These are phyloP conservation scores for Varecia variegata DNA, from an alignment of 2,797 vertebrate genomes.

Conservation along the genomic window DNA sequence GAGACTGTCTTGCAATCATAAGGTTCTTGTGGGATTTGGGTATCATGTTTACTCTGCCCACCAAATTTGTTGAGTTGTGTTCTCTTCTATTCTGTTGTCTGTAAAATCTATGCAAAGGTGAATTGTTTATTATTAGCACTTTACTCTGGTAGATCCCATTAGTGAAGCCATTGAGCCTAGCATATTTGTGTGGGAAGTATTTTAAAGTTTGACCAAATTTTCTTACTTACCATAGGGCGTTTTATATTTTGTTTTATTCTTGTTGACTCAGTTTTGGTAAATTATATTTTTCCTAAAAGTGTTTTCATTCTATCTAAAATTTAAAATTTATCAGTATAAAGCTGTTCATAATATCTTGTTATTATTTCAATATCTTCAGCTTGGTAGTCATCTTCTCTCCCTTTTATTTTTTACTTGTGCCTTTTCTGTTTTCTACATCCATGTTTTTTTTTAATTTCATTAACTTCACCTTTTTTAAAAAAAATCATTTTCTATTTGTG, in stretches of 20 bases:
- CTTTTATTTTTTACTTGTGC: background rate
- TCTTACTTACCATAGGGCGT: background rate
- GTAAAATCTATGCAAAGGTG: background rate
- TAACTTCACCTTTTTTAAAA: background rate
- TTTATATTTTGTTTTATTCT: background rate
- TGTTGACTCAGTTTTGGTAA: background rate
- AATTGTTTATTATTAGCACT: background rate
- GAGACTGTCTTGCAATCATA: background rate
- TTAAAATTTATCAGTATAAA: background rate
- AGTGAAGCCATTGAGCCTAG: background rate
- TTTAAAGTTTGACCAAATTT: background rate
- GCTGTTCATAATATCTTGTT: background rate
- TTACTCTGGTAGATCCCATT: background rate
- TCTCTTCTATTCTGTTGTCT: background rate
- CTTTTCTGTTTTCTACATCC: background rate
- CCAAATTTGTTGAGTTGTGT: background rate
- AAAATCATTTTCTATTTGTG: background rate
- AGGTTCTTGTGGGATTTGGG: background rate
- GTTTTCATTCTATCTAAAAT: background rate
- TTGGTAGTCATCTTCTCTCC: background rate
- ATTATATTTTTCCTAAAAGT: background rate
- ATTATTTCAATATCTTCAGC: background rate
- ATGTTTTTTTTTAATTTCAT: background rate
- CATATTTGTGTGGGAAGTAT: background rate
- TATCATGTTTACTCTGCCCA: background rate